A percentile compares a stretch with the other conserved stretches of the same genome.
These are phyloP conservation scores for Neocrepidodera transversa DNA, from an alignment of 2,888 invertebrate genomes.

Conservation along the genomic window DNA sequence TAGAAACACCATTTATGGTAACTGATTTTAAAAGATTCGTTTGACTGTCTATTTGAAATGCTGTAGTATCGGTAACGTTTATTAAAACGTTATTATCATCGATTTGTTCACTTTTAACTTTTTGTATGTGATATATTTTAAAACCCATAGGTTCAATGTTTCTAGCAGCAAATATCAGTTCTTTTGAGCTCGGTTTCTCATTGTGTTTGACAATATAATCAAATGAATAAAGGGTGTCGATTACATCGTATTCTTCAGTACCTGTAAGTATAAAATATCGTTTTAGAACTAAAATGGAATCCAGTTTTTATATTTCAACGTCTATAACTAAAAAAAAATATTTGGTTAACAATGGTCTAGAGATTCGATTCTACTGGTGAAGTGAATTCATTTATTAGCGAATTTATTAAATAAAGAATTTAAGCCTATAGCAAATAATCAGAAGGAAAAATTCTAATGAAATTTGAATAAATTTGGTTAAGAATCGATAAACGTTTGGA, in stretches of 20 bases:
- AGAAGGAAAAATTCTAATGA: no score
- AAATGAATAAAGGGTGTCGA: slow-evolving; percentile 37
- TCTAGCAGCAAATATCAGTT: slow-evolving; percentile 73
- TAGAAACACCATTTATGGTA: slow-evolving; percentile 58
- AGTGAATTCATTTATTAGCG: no score
- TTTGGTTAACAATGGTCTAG: no score
- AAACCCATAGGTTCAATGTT: slow-evolving; percentile 73
- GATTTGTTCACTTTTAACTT: not conserved
- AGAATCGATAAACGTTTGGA: no score
- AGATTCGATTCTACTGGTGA: no score
- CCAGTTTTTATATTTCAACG: no score
- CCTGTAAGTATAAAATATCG: no score
- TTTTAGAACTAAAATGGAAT: slow-evolving; percentile 9
- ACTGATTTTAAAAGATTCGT: slow-evolving; percentile 66
- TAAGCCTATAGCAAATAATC: no score
- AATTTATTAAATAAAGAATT: no score
- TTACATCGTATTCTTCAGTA: slow-evolving; percentile 36
- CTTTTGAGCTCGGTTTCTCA: slow-evolving; percentile 56
- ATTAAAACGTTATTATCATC: not conserved
- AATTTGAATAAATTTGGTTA: no score
- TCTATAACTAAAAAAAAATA: no score
- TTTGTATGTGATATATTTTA: slow-evolving; percentile 65
- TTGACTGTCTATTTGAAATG: slow-evolving; percentile 63
- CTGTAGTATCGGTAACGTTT: no score
- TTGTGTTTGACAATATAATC: slow-evolving; percentile 22